Conservation (phyloP, 2,888 invertebrate species). For the Drosophila tanythrix region DNA sequence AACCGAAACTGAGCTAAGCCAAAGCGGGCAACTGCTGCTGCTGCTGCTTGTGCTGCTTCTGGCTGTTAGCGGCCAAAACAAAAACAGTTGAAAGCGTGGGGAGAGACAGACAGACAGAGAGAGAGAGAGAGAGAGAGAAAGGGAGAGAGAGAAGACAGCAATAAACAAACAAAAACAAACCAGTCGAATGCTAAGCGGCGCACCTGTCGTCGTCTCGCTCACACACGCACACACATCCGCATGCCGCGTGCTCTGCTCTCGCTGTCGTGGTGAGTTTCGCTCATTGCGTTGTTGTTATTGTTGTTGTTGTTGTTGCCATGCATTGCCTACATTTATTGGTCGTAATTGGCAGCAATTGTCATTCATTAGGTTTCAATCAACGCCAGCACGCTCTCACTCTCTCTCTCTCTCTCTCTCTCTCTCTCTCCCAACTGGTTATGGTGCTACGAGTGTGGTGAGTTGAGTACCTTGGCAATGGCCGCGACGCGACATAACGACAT, state of each 20-base stretch:
- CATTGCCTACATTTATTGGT: constrained; percentile 82
- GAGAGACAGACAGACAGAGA: constrained; percentile 9
- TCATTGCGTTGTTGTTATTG: constrained; percentile 20
- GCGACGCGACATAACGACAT: constrained; percentile 33
- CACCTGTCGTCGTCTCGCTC: constrained; percentile 75
- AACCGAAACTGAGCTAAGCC: constrained; percentile 78
- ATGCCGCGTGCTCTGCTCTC: constrained; percentile 27
- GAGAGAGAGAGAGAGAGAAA: neutral
- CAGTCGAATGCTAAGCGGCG: constrained; percentile 53
- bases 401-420: neutral
- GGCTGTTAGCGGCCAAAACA: constrained; percentile 32
- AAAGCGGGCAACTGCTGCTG: constrained; percentile 37
- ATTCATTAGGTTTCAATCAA: constrained; percentile 83
- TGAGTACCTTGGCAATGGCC: constrained; percentile 60
- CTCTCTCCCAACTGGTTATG: neutral
- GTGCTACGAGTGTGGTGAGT: constrained; percentile 51
- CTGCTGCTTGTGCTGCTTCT: constrained; percentile 30
- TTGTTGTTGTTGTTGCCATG: constrained; percentile 47
- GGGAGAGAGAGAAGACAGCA: constrained; percentile 25
- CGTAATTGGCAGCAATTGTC: constrained; percentile 83
- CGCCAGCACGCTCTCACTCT: constrained; percentile 29
- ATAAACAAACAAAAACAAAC: constrained; percentile 31
- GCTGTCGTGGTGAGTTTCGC: constrained; percentile 47
- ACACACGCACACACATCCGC: constrained; percentile 37
- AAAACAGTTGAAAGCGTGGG: constrained; percentile 35